Percentiles rank a stretch among this genome's conserved stretches.
These are phyloP conservation scores for Tetranychus cinnabarinus DNA, from an alignment of 1,140 invertebrate genomes.

Conservation along the genomic window DNA sequence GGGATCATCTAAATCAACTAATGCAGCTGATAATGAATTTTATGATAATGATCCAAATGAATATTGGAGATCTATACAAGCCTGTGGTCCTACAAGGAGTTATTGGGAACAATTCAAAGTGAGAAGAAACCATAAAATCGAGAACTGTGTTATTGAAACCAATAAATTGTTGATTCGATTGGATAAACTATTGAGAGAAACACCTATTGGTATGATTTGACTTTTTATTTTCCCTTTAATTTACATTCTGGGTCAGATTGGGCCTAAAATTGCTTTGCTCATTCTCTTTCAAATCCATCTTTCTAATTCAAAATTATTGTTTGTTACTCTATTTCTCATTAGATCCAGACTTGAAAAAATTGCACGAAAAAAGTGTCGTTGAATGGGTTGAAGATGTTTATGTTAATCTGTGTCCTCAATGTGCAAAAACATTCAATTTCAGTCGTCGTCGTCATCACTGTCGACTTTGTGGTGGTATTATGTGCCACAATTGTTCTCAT, in stretches of 20 bases:
- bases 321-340: background rate
- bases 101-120: conserved; percentile 50
- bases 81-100: conserved; percentile 30
- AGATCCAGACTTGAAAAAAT: conserved; percentile 1
- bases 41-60: background rate
- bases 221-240: background rate
- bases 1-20: conserved; percentile 30
- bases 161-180: conserved; percentile 83
- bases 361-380: conserved; percentile 51
- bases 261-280: background rate
- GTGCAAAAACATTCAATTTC: conserved; percentile 63
- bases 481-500: conserved; percentile 77
- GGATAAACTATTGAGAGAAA: conserved; percentile 63
- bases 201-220: conserved; percentile 25
- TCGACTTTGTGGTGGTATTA: conserved; percentile 74
- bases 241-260: background rate
- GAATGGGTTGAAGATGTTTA: conserved; percentile 75
- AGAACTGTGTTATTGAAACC: conserved; percentile 72
- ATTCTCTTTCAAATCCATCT: background rate
- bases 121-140: conserved; percentile 41
- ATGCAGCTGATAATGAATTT: conserved; percentile 21
- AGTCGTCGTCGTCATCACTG: conserved; percentile 83
- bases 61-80: conserved; percentile 5
- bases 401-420: conserved; percentile 69
- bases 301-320: background rate